Base-by-base conservation (phyloP, 2,888 invertebrate genomes). In the Drosophila putrida region DNA sequence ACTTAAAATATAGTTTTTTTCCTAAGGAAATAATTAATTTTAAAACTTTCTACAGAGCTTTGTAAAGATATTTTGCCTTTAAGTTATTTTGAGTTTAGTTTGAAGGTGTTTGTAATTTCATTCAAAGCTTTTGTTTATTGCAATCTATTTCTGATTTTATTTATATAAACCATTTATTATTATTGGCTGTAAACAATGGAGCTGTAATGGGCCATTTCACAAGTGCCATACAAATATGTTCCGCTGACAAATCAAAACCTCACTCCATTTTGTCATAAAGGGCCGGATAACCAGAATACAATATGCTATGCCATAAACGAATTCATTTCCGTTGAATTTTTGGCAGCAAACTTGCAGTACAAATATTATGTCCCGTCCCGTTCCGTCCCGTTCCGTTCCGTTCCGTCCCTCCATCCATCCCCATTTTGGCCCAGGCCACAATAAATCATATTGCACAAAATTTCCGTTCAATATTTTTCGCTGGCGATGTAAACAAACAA, bases 381-480 rank as follows among this genome's bases (percentile, higher is more conserved):
- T n/a, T n/a, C n/a, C n/a, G n/a, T n/a, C n/a, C n/a, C n/a, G n/a
- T n/a, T n/a, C n/a, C n/a, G n/a, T n/a, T n/a, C n/a, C n/a, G 36
- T 28, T 55, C 50, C 39, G 13, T 49, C 5, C 49, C 4, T 15
- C 3, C n/a, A n/a, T 20, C 6, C 11, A 4, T 13, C 10, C 4
- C 2, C n/a, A 2, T 43, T 31, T 20, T n/a, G n/a, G n/a, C n/a
- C n/a, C n/a, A n/a, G 20, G 31, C n/a, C 46, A 33, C 74, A 66
- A 88, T 83, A 83, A 83, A 83, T 83, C 83, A 83, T 82, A 82
- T 82, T 86, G 83, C 80, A 55, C 44, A 88, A 88, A 86, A 83
- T 88, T 83, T 83, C 83, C 83, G 83, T 83, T 86, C 81, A 88
- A 88, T 88, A 88, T 83, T 88, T 85, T 82, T 71, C 64, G 66